These are phyloP conservation scores for Macropus fuliginosus DNA, from an alignment of 2,797 vertebrate species.

Conservation along the genomic window DNA sequence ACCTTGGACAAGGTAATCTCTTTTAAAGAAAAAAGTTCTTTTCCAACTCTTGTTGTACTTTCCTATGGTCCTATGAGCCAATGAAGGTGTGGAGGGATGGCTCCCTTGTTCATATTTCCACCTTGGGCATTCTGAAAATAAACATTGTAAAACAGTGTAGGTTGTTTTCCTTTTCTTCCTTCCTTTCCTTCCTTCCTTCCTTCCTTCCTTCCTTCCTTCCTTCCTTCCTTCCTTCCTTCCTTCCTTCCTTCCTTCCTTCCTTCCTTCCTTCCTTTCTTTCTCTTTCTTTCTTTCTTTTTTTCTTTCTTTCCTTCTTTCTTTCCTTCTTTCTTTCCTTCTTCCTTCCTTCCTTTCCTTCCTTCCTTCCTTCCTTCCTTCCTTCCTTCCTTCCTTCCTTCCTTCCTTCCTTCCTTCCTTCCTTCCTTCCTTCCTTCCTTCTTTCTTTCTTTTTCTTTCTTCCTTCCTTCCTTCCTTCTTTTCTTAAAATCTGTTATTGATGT, in stretches of 20 bases:
- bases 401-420: no score
- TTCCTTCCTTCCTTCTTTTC: no score
- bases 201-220: no score
- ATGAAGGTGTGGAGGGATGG: not conserved
- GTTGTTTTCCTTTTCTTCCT: not conserved
- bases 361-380: no score
- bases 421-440: accelerated
- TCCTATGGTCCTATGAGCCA: not conserved
- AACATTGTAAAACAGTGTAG: not conserved
- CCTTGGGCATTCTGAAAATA: not conserved
- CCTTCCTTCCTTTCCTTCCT: accelerated
- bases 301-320: no score
- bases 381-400: no score
- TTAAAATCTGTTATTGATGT: not conserved
- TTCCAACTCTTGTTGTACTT: not conserved
- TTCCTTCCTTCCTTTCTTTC: no score
- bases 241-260: accelerated
- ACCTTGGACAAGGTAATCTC: not conserved
- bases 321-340: no score
- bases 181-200: no score
- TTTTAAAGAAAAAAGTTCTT: not conserved
- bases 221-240: no score
- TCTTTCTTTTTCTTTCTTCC: no score
- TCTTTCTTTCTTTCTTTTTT: no score
- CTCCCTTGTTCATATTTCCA: not conserved